These are phyloP conservation scores for Eretmochelys imbricata DNA, from an alignment of 2,113 vertebrate genomes.

Conservation along the genomic window DNA sequence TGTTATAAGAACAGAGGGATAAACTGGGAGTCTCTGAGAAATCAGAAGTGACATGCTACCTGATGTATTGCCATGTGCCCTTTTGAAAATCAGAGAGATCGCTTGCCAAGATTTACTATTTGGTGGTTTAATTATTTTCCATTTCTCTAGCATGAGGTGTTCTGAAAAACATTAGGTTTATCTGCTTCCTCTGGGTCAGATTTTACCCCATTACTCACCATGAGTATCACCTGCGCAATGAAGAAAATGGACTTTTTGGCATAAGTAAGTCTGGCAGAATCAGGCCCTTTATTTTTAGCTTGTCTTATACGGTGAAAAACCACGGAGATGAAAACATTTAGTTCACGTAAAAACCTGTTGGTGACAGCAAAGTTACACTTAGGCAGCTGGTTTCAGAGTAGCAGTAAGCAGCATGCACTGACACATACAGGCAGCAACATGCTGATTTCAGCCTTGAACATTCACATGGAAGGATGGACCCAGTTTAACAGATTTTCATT, in stretches of 20 bases:
- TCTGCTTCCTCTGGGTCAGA: not conserved
- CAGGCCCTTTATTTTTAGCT: slow-evolving; percentile 48
- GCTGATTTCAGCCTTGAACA: slow-evolving; percentile 44
- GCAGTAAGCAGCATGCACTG: not conserved
- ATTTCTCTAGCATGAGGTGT: slow-evolving; percentile 48
- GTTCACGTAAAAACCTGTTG: slow-evolving; percentile 80
- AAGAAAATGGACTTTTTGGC: not conserved
- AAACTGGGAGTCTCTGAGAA: slow-evolving; percentile 62
- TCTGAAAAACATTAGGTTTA: slow-evolving; percentile 51
- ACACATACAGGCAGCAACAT: slow-evolving; percentile 32
- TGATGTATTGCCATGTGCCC: slow-evolving; percentile 65
- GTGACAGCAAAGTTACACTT: slow-evolving; percentile 81
- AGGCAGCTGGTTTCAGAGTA: not conserved
- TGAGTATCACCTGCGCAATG: not conserved
- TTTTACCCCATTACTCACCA: not conserved
- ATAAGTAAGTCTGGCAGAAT: not conserved
- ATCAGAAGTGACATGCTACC: slow-evolving; percentile 68
- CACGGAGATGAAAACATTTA: slow-evolving; percentile 22
- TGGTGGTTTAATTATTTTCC: slow-evolving; percentile 67
- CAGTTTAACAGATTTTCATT: slow-evolving; percentile 77
- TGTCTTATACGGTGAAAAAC: slow-evolving; percentile 25
- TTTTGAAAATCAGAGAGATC: slow-evolving; percentile 74
- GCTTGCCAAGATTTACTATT: slow-evolving; percentile 53
- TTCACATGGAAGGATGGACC: slow-evolving; percentile 68
- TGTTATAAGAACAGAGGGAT: slow-evolving; percentile 72